Percentiles rank a stretch among this genome's conserved stretches.
These are phyloP conservation scores for Cyrtorhinus lividipennis DNA, from an alignment of 1,140 invertebrate species.

Conservation along the genomic window DNA sequence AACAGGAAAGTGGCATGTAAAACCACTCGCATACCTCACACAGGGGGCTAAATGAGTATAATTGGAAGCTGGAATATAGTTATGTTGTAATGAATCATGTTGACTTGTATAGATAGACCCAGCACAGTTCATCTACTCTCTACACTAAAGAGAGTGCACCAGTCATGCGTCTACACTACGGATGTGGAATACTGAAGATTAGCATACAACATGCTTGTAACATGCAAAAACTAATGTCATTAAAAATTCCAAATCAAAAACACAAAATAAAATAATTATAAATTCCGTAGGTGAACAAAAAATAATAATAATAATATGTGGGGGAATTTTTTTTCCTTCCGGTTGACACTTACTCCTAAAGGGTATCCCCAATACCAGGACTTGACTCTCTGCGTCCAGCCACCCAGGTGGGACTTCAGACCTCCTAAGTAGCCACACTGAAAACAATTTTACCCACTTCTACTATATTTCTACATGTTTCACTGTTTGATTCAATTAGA, in stretches of 20 bases:
- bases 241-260: conserved; percentile 1
- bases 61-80: too few species aligned
- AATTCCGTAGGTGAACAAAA: conserved; percentile 29
- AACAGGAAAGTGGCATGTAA: too few species aligned
- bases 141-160: conserved; percentile 15
- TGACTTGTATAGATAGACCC: too few species aligned
- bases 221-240: not conserved
- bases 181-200: conserved; percentile 21
- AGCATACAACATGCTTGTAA: conserved; percentile 13
- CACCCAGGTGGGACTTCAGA: conserved; percentile 76
- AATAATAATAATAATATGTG: conserved; percentile 31
- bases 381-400: conserved; percentile 84
- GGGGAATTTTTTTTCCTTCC: not conserved
- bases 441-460: conserved; percentile 27
- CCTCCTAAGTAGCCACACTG: conserved; percentile 81
- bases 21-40: too few species aligned
- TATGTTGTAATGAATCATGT: too few species aligned
- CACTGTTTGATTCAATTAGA: too few species aligned
- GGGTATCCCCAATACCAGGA: conserved; percentile 87
- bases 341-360: conserved; percentile 69
- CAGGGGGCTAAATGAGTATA: too few species aligned
- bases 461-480: conserved; percentile 11
- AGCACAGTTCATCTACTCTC: too few species aligned
- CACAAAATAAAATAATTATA: conserved; percentile 6
- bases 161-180: conserved; percentile 20